A percentile compares a stretch with the other conserved stretches of the same genome.
Conservation (phyloP, 2,888 invertebrate species). For the Drosophila emarginata region DNA sequence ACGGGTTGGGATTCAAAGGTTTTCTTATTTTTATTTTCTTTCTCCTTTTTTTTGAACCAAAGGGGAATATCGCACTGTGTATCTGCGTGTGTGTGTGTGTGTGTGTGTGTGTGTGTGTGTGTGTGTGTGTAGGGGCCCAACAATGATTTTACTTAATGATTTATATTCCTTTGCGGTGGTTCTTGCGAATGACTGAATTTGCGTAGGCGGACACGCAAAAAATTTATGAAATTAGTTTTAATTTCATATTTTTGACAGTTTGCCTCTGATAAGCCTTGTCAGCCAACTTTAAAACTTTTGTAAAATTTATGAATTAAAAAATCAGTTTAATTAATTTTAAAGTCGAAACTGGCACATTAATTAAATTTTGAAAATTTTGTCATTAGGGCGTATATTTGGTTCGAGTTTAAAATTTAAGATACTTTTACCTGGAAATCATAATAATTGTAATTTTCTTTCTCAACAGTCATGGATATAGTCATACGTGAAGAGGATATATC, state of each 20-base stretch:
- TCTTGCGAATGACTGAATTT: slow-evolving; percentile 5
- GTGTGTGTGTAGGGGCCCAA: background rate
- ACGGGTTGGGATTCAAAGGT: slow-evolving; percentile 6
- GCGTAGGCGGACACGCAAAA: slow-evolving; percentile 1
- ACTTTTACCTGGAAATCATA: background rate
- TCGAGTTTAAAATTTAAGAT: background rate
- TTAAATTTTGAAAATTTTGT: background rate
- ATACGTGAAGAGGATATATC: slow-evolving; percentile 82
- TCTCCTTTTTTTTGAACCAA: background rate
- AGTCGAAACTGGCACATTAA: background rate
- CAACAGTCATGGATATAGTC: slow-evolving; percentile 78
- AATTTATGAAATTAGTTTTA: slow-evolving; percentile 21
- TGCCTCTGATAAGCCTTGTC: background rate
- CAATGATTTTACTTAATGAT: slow-evolving; percentile 7
- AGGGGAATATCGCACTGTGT: background rate
- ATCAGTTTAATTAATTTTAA: background rate
- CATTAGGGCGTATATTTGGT: background rate
- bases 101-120: background rate
- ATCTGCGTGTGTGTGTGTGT: no score
- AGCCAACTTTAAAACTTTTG: background rate
- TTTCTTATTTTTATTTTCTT: slow-evolving; percentile 32
- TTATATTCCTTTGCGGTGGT: background rate
- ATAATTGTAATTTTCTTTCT: background rate
- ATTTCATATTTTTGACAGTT: slow-evolving; percentile 3
- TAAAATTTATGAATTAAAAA: background rate